A percentile compares a stretch with the other conserved stretches of the same genome.
phyloP scores from a whole-genome alignment of 2,888 invertebrate genomes.

The Rhamphomyia laevipes region DNA sequence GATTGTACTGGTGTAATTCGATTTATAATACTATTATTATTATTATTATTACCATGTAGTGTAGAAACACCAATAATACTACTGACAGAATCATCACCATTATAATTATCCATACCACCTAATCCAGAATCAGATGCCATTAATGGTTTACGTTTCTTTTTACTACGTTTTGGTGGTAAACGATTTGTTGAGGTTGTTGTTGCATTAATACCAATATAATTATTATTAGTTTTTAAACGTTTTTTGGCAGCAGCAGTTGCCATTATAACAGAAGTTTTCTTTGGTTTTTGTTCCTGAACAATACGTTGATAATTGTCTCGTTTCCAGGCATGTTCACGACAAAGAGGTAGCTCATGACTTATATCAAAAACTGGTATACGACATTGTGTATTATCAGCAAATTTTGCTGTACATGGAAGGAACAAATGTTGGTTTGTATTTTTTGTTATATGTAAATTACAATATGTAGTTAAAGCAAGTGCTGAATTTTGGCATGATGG shows the following conservation, averaged over 20 bases:
- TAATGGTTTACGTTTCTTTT: conserved; percentile 12
- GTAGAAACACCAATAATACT: neutral
- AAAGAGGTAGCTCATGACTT: conserved; percentile 69
- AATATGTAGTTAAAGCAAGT: conserved; percentile 53
- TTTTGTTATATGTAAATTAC: conserved; percentile 71
- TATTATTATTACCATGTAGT: neutral
- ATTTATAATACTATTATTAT: neutral
- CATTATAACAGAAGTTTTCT: conserved; percentile 38
- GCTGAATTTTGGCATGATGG: conserved; percentile 27
- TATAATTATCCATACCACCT: neutral
- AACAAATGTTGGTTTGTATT: conserved; percentile 75
- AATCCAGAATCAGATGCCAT: conserved; percentile 2
- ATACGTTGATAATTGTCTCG: conserved; percentile 72
- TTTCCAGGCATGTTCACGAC: conserved; percentile 74
- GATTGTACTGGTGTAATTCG: neutral
- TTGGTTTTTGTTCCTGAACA: conserved; percentile 64
- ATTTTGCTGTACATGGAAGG: conserved; percentile 69
- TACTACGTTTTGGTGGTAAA: conserved; percentile 7
- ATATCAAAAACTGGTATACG: conserved; percentile 68
- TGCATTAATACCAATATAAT: neutral
- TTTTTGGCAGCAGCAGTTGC: conserved; percentile 39
- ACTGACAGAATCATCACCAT: conserved; percentile 2
- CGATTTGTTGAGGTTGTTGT: conserved; percentile 3
- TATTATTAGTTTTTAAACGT: conserved; percentile 41
- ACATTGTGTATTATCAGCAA: conserved; percentile 64